Conservation (phyloP, 1,140 invertebrate species). For the Brachionus calyciflorus region DNA sequence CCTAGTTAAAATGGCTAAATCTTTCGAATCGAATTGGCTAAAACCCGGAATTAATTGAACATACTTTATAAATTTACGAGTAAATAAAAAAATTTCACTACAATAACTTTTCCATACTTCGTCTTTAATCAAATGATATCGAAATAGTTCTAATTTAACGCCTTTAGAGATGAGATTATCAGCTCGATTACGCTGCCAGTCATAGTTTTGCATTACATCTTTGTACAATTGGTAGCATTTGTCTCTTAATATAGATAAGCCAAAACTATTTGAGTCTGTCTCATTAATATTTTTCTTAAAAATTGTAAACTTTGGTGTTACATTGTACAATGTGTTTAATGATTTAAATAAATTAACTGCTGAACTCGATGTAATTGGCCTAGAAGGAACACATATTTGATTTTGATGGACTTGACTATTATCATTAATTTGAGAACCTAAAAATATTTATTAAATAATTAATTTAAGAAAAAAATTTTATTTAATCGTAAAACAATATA, state of each 20-base stretch:
- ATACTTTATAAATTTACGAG: slow-evolving; percentile 18
- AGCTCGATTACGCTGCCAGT: slow-evolving; percentile 8
- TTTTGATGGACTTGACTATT: no score
- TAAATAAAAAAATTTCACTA: slow-evolving; percentile 12
- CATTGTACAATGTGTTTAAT: not conserved
- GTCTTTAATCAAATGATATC: slow-evolving; percentile 15
- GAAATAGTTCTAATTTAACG: slow-evolving; percentile 13
- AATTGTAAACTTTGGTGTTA: not conserved
- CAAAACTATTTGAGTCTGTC: not conserved
- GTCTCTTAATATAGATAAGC: slow-evolving; percentile 15
- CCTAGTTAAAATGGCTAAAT: not conserved
- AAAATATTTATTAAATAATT: no score
- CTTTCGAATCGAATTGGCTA: slow-evolving; percentile 25
- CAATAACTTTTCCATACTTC: slow-evolving; percentile 36
- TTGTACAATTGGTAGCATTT: slow-evolving; percentile 35
- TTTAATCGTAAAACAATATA: no score
- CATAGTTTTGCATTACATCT: not conserved
- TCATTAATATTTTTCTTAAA: not conserved
- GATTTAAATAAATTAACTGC: no score
- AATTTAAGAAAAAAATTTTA: no score
- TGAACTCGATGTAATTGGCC: no score
- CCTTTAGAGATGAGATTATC: not conserved
- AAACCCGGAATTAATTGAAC: slow-evolving; percentile 29
- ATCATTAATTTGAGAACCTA: no score
- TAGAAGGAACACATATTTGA: no score